Base-by-base conservation (phyloP, 1,140 invertebrate genomes). In the Diploscapter pachys region DNA sequence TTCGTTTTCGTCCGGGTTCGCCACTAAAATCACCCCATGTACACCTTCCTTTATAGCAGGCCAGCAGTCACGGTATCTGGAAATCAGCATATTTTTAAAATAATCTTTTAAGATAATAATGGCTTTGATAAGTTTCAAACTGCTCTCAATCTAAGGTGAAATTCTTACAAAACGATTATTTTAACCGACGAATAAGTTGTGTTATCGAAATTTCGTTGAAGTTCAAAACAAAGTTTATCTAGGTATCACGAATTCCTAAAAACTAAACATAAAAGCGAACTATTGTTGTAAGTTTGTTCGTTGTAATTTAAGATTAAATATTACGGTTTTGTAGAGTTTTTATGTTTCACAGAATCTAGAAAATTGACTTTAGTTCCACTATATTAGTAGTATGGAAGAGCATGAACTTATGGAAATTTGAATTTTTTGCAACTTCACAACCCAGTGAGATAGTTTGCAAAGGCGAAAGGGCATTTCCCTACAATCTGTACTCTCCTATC, bases 31-130 rank as follows among this genome's bases (percentile, higher is more conserved):
- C 50, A 76, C 70, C 3, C 69, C 75, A 5, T 56, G 31, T 4
- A 53, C 62, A 52, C 63, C 59, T n/a, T 72, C 69, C 56, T 66
- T 71, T 48, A 76, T 76, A 2, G 75, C 75, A 9, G 69, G 61
- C 75, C 75, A 76, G 2, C 75, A 76, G 75, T 76, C 75, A 13
- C 63, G 52, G 63, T 76, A 72, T 56, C 70, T 76, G 63, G 54
- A 63, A 65, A 48, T 66, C 1, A 31, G 31, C 31, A 31, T 31
- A 31, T 31, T 31, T 31, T 31, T 31, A n/a, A n/a, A n/a, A n/a
- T n/a, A n/a, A n/a, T n/a, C 31, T 31, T 59, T 59, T 59, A 59
- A 11, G 31, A 59, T 11, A 59, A 59, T 11, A 11, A 11, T 59
- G 9, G 9, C 9, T 31, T 59, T 31, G 9, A 11, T 59, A 59